A percentile compares a stretch with the other conserved stretches of the same genome.
Conservation (phyloP, 92 coral and sea anemone genomes). For the Epizoanthus stellaris region DNA sequence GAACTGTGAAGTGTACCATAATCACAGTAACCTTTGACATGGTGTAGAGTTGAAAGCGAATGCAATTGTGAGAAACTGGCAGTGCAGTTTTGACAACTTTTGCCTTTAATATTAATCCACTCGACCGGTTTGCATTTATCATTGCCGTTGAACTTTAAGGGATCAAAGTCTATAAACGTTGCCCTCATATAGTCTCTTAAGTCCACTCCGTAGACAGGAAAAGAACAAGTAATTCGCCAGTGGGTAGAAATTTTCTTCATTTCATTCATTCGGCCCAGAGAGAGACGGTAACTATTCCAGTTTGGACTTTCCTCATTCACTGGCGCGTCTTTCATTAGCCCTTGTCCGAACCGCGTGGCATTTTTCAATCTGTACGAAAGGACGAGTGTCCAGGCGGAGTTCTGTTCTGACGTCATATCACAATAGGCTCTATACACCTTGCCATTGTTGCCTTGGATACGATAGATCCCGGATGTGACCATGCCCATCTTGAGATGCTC, state of each 20-base stretch:
- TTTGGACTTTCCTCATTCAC: conserved; percentile 6
- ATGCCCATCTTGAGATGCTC: conserved; percentile 1
- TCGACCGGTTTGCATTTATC: background rate
- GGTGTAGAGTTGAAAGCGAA: background rate
- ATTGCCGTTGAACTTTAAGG: background rate
- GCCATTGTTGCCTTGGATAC: conserved; percentile 14
- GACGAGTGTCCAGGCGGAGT: conserved; percentile 29
- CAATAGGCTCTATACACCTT: conserved; percentile 18
- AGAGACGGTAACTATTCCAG: conserved; percentile 29
- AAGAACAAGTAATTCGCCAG: conserved; percentile 43
- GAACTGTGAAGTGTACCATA: background rate
- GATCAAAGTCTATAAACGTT: background rate
- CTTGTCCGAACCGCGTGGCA: background rate
- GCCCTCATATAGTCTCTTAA: conserved; percentile 26
- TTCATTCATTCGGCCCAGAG: conserved; percentile 2
- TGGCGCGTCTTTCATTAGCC: background rate
- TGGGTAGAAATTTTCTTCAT: conserved; percentile 22
- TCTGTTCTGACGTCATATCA: conserved; percentile 33
- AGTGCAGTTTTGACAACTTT: background rate
- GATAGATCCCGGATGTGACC: conserved; percentile 25
- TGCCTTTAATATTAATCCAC: background rate
- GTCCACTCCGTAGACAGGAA: conserved; percentile 30
- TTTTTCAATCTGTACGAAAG: conserved; percentile 25
- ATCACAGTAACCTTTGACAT: background rate
- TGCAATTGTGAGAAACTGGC: background rate